Base-by-base conservation (phyloP, 2,797 vertebrate genomes). In the Kryptopterus vitreolus region DNA sequence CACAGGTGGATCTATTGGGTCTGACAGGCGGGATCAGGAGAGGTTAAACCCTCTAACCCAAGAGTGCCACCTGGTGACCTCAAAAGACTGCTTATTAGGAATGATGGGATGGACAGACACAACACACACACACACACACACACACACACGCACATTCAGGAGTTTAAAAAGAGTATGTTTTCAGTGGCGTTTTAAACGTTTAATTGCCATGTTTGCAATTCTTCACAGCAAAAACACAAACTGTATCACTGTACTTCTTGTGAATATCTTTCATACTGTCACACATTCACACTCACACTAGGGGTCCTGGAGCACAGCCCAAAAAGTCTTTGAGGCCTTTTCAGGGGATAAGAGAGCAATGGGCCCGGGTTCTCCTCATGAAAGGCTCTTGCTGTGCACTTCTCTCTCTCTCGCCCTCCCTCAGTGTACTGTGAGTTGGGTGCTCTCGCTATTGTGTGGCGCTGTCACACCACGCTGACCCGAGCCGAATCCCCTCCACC, bases 21-120 rank as follows among this genome's bases (percentile, higher is more conserved):
- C 86, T 91, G 86, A 89, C 90, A 89, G 84, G 43, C 78, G 10
- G 86, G 89, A 89, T 92, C 87, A 91, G 85, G 83, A 81, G 85
- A 90, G 91, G 90, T 93, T 92, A 92, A 90, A 87, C 81, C 89
- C 77, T 81, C 72, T 79, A 57, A 73, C 81, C 76, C 66, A 83
- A 11, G 50, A 83, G 33, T 58, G 83, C 90, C 90, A 90, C 89
- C 91, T 92, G 88, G 88, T 90, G 86, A 89, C 88, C 83, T 84
- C 76, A 18, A 81, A 46, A 7, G 75, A 78, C 77, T 76, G 79
- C 85, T 86, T 83, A 78, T 76, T 59, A 81, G 82, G 87, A 91
- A 78, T 70, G 43, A 38, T 68, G 3, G 31, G 13, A 63, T 20
- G 81, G 48, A 77, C 53, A n/a, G n/a, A n/a, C n/a, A n/a, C n/a